Percentiles rank a stretch among this genome's conserved stretches.
Evolutionary conservation across 2,113 vertebrate species (phyloP).

Genomic region (Paralichthys olivaceus): DNA sequence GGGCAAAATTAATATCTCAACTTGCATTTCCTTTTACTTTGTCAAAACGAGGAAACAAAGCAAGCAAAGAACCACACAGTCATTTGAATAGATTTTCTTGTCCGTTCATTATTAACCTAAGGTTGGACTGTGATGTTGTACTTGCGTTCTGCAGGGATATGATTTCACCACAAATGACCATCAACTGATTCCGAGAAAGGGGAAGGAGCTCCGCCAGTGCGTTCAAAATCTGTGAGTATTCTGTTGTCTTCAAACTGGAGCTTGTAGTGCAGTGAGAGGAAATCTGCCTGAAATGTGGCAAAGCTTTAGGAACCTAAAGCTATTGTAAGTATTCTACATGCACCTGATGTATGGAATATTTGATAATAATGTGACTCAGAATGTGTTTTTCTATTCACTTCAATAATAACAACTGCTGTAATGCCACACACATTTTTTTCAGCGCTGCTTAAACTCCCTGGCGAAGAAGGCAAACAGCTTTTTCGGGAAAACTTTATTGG

Average conservation of each 20-base stretch:
- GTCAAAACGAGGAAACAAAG: conserved; percentile 66
- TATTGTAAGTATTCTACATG: background rate
- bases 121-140: conserved; percentile 65
- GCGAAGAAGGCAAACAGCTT: conserved; percentile 5
- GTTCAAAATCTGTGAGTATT: conserved; percentile 64
- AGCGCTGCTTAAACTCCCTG: background rate
- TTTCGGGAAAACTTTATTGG: background rate
- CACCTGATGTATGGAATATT: background rate
- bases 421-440: background rate
- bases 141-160: conserved; percentile 66
- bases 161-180: conserved; percentile 79
- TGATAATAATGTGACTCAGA: background rate
- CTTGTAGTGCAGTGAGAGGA: conserved; percentile 16
- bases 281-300: conserved; percentile 23
- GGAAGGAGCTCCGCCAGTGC: conserved; percentile 60
- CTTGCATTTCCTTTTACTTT: conserved; percentile 65
- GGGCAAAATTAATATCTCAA: conserved; percentile 67
- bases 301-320: conserved; percentile 13
- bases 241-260: conserved; percentile 53
- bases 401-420: background rate
- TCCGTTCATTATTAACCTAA: conserved; percentile 75
- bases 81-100: conserved; percentile 59
- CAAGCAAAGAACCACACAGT: conserved; percentile 69
- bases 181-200: conserved; percentile 73
- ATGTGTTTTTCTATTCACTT: background rate